These are phyloP conservation scores for Eufriesea mexicana DNA, from an alignment of 1,140 invertebrate genomes.

Conservation along the genomic window DNA sequence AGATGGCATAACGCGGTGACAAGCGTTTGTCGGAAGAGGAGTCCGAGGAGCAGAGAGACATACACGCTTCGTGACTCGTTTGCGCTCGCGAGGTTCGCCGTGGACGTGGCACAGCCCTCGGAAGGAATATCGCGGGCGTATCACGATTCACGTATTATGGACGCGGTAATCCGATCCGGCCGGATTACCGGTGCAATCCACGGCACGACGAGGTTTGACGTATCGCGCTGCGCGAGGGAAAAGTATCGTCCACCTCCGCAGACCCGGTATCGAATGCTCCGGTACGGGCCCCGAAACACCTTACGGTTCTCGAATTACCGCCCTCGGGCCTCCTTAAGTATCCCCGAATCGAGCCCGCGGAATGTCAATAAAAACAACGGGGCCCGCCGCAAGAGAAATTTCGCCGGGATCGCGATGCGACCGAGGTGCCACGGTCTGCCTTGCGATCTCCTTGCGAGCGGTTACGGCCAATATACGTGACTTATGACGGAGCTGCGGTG, in stretches of 20 bases:
- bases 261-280: conserved; percentile 59
- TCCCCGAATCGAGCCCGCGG: conserved; percentile 37
- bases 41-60: background rate
- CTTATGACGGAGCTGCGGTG: too few species aligned
- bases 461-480: too few species aligned
- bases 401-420: background rate
- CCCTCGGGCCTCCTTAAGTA: conserved; percentile 47
- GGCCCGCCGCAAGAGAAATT: conserved; percentile 35
- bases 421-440: background rate
- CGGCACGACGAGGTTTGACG: conserved; percentile 56
- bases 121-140: conserved; percentile 55
- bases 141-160: conserved; percentile 59
- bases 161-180: conserved; percentile 60
- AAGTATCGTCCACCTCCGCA: conserved; percentile 58
- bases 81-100: conserved; percentile 27
- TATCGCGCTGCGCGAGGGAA: conserved; percentile 55
- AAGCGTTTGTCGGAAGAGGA: too few species aligned
- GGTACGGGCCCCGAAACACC: conserved; percentile 50
- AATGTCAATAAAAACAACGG: conserved; percentile 52
- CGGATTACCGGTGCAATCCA: conserved; percentile 59
- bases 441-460: too few species aligned
- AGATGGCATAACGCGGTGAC: too few species aligned
- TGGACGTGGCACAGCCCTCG: conserved; percentile 20
- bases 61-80: conserved; percentile 8
- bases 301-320: conserved; percentile 64